Evolutionary conservation across 2,113 vertebrate species (phyloP).

Genomic region (Antechinus stuartii): DNA sequence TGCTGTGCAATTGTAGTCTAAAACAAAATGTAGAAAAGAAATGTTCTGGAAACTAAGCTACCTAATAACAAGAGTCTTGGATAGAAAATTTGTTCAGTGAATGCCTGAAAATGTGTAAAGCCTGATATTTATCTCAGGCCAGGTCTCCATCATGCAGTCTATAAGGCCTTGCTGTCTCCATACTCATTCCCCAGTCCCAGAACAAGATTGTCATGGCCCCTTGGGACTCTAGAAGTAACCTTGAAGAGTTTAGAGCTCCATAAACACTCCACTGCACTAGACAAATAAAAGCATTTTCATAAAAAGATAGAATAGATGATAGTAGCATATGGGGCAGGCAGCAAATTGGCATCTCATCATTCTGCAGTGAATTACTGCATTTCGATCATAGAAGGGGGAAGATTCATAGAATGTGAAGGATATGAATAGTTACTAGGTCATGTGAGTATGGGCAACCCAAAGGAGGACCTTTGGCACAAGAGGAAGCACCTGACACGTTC

Average conservation of each 20-base stretch:
- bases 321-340: slow-evolving; percentile 79
- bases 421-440: slow-evolving; percentile 75
- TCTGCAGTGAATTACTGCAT: slow-evolving; percentile 94
- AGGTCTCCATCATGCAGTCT: neutral
- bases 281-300: slow-evolving; percentile 77
- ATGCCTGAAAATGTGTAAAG: neutral
- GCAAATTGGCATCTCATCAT: slow-evolving; percentile 85
- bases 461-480: slow-evolving; percentile 67
- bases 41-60: neutral
- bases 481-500: slow-evolving; percentile 82
- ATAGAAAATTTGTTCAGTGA: neutral
- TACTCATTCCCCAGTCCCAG: neutral
- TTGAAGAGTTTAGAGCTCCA: neutral
- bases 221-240: neutral
- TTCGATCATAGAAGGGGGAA: slow-evolving; percentile 89
- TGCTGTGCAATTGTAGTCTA: neutral
- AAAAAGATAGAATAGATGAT: slow-evolving; percentile 87
- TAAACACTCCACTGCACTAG: neutral
- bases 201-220: neutral
- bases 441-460: slow-evolving; percentile 81
- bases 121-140: neutral
- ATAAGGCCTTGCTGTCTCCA: neutral
- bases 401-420: slow-evolving; percentile 68
- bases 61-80: neutral
- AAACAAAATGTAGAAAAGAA: neutral